Conservation (phyloP, 1,140 invertebrate species). For the Sitophilus oryzae region DNA sequence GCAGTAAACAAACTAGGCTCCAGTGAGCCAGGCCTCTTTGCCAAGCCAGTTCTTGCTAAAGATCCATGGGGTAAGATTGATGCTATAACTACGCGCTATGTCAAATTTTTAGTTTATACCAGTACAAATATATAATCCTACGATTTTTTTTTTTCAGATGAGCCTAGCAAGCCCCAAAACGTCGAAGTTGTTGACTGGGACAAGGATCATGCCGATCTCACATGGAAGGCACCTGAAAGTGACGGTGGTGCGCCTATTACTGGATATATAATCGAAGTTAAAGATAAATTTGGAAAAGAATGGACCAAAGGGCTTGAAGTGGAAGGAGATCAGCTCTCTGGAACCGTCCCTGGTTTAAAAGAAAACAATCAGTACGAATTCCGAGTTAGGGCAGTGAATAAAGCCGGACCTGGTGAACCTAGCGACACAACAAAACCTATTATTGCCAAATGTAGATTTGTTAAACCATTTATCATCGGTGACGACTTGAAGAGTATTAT, state of each 20-base stretch:
- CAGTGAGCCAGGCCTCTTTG: slow-evolving; percentile 82
- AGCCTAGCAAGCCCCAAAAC: slow-evolving; percentile 85
- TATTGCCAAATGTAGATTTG: slow-evolving; percentile 91
- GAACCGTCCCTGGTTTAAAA: slow-evolving; percentile 82
- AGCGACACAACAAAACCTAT: slow-evolving; percentile 92
- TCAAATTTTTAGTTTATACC: slow-evolving; percentile 1
- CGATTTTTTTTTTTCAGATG: slow-evolving; percentile 55
- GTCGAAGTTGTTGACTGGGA: slow-evolving; percentile 95
- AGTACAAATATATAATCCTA: too few relatives aligned
- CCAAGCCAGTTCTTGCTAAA: slow-evolving; percentile 84
- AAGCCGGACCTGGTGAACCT: slow-evolving; percentile 90
- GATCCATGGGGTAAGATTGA: slow-evolving; percentile 88
- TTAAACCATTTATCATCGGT: slow-evolving; percentile 88
- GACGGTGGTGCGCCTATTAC: slow-evolving; percentile 94
- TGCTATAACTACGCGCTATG: slow-evolving; percentile 3
- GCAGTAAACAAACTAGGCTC: slow-evolving; percentile 88
- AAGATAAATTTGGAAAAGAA: slow-evolving; percentile 88
- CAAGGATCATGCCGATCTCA: slow-evolving; percentile 89
- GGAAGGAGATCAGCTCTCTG: slow-evolving; percentile 65
- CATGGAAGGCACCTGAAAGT: slow-evolving; percentile 82
- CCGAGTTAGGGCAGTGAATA: slow-evolving; percentile 90
- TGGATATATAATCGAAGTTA: slow-evolving; percentile 88
- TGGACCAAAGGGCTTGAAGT: slow-evolving; percentile 78
- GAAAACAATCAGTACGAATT: slow-evolving; percentile 97
- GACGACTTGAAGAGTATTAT: slow-evolving; percentile 79